A percentile compares a stretch with the other conserved stretches of the same genome.
phyloP scores from a whole-genome alignment of 2,888 invertebrate species.

The Hartigia nigra region DNA sequence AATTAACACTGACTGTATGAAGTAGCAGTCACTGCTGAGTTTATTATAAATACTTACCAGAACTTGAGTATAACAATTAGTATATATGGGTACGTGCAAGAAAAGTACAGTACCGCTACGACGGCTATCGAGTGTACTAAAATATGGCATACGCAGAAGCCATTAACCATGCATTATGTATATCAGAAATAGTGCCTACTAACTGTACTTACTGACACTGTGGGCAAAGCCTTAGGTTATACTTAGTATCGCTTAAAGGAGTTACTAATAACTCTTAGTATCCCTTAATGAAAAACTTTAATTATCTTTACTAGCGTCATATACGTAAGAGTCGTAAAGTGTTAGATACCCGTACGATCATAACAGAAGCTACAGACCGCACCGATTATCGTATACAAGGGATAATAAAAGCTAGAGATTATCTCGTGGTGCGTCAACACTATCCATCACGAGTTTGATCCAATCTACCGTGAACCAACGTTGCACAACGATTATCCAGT shows the following conservation, averaged over 20 bases:
- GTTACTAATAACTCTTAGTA: background rate
- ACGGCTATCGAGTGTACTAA: background rate
- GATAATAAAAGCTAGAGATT: background rate
- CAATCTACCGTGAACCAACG: constrained; percentile 8
- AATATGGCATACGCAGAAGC: background rate
- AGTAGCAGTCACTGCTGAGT: background rate
- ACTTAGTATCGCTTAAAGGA: background rate
- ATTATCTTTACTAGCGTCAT: background rate
- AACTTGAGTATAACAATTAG: background rate
- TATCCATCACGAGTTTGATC: constrained; percentile 6
- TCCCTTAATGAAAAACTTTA: background rate
- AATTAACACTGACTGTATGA: background rate
- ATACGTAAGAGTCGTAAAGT: background rate
- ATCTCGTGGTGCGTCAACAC: background rate
- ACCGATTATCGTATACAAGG: background rate
- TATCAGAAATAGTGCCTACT: background rate
- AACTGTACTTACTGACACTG: background rate
- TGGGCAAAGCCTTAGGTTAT: background rate
- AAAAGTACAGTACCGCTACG: background rate
- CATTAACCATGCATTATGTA: background rate
- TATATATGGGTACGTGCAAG: background rate
- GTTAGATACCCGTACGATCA: background rate
- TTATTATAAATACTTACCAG: background rate
- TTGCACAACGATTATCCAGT: constrained; percentile 7
- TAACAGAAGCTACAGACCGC: background rate